Evolutionary conservation across 1,140 invertebrate genomes (phyloP), one percentile per base, ranked within the genome.

Genomic region (Orius laevigatus): DNA sequence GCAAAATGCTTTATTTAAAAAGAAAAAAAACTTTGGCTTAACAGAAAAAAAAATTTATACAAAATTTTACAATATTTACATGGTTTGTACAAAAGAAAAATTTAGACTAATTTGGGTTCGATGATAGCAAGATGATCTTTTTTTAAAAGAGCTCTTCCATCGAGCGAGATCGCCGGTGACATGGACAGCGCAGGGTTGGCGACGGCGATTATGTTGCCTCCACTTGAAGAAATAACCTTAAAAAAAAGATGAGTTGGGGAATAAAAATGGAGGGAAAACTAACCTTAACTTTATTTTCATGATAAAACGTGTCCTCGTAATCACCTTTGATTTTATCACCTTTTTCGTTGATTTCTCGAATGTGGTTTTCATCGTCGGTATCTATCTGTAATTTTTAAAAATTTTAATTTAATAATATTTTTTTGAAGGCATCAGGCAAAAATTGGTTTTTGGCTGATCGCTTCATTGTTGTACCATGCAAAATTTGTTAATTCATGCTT

Each of bases 171-270:
- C 43, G 67, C 66, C 6, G 67, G 55, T 18, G 70, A 71, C 58
- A 76, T 65, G 0, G 71, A 71, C 51, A 88, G 66, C 2, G 84
- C 84, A 11, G 84, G 84, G 70, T 87, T 87, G 6, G 84, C 80
- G 1, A 88, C 84, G 0, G 84, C 84, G 58, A 88, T 88, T 55
- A 88, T 87, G 62, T 84, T 83, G 58, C 82, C 81, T 1, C 82
- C 83, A 16, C 81, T 76, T 0, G 83, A 80, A 0, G 84, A 79
- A 54, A 87, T 82, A 46, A 88, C 78, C 70, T 85, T 66, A 10
- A 60, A 53, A 48, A 45, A 45, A 41, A 46, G 40, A 47, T 19
- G 46, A 47, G 36, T 19, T 25, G 14, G 15, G 10, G 25, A 6
- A 11, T 9, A 18, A 42, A 16, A 46, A 32, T 34, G 6, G 46